These are phyloP conservation scores for Hormaphis cornu DNA, from an alignment of 1,140 invertebrate genomes.

Conservation along the genomic window DNA sequence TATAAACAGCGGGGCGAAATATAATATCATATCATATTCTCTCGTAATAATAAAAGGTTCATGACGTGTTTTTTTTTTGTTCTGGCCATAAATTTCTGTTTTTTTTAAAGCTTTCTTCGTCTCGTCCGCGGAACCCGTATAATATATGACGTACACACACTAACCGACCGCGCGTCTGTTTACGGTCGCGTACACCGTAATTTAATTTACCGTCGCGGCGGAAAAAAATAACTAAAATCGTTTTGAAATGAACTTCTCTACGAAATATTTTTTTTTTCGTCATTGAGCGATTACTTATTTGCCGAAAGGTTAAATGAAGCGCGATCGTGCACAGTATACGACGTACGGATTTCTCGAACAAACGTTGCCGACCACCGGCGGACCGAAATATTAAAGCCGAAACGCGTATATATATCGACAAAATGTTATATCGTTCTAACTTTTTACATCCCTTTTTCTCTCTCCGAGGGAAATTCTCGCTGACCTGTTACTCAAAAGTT, in stretches of 20 bases:
- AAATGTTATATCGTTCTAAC: too few relatives aligned
- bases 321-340: neutral
- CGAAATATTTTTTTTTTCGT: neutral
- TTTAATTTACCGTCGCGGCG: conserved; percentile 2
- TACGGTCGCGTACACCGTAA: neutral
- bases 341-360: too few relatives aligned
- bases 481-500: conserved; percentile 12
- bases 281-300: neutral
- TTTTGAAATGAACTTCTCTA: neutral
- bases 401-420: neutral
- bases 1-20: neutral
- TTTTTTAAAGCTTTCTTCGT: neutral
- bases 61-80: neutral
- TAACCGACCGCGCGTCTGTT: neutral
- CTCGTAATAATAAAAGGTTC: neutral
- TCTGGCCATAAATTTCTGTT: neutral
- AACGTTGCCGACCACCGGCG: neutral
- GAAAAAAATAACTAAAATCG: neutral
- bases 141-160: neutral
- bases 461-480: neutral
- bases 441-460: neutral
- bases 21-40: too few relatives aligned
- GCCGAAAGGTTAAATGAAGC: neutral
- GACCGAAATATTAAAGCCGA: neutral
- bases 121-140: too few relatives aligned